A percentile compares a stretch with the other conserved stretches of the same genome.
phyloP scores from a whole-genome alignment of 2,888 invertebrate species.

The Trichacis sp. region DNA sequence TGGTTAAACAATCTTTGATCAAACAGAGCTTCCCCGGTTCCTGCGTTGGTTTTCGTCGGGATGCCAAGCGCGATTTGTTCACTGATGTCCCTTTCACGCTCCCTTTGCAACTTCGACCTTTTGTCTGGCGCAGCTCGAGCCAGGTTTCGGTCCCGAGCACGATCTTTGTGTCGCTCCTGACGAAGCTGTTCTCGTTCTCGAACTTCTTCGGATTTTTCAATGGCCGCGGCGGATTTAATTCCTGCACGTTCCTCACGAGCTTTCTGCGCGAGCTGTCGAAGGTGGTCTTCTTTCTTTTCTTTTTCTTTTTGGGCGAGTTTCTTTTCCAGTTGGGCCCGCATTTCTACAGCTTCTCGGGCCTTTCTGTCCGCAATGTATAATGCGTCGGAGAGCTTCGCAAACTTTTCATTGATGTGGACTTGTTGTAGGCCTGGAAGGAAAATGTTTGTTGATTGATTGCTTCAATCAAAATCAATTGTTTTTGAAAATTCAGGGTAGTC shows the following conservation, averaged over 20 bases:
- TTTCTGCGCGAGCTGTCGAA: conserved; percentile 92
- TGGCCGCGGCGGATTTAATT: conserved; percentile 71
- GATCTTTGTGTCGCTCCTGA: conserved; percentile 89
- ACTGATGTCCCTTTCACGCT: conserved; percentile 95
- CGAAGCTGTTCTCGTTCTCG: conserved; percentile 88
- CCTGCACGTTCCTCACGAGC: conserved; percentile 94
- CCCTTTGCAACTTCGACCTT: conserved; percentile 86
- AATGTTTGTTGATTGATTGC: not conserved
- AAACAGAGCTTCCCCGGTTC: conserved; percentile 84
- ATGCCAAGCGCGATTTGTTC: conserved; percentile 98
- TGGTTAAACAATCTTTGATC: conserved; percentile 97
- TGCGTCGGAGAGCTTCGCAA: conserved; percentile 97
- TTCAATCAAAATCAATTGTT: too few species aligned
- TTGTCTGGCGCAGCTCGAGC: conserved; percentile 96
- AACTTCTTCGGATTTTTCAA: conserved; percentile 77
- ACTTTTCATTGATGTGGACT: conserved; percentile 98
- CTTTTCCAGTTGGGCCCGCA: conserved; percentile 94
- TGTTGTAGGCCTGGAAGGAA: conserved; percentile 83
- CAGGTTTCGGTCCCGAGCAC: conserved; percentile 93
- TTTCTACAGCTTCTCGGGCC: conserved; percentile 97
- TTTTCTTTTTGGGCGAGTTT: conserved; percentile 98
- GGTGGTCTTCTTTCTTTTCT: conserved; percentile 95
- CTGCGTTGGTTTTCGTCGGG: conserved; percentile 82
- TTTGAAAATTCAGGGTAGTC: not conserved
- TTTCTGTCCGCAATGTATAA: conserved; percentile 97